Base-by-base conservation (phyloP, 2,888 invertebrate genomes). In the Caenorhabditis sulstoni region DNA sequence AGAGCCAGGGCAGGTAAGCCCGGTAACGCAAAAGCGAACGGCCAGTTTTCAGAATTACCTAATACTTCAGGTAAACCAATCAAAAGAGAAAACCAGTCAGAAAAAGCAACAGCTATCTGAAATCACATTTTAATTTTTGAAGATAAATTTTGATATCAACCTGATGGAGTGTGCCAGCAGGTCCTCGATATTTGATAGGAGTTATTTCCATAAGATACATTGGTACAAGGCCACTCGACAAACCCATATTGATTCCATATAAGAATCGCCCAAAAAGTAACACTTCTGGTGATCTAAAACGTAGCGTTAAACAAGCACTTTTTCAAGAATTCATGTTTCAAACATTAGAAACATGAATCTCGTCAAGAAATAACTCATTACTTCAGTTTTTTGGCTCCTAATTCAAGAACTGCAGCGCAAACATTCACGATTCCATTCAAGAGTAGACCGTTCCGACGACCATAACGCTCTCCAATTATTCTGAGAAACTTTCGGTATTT, bases 131-230 rank as follows among this genome's bases (percentile, higher is more conserved):
- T 49, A 64, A 12, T 39, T 53, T n/a, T 11, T 20, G 12, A 49
- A 39, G 37, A 12, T 16, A 29, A 45, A 52, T 18, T 14, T 35
- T 91, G 84, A 82, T 90, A 90, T 9, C 11, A n/a, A 86, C 89
- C 86, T 87, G 86, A 82, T 92, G 91, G 1, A 92, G 77, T 1
- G 91, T 91, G 1, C 92, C 92, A 8, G 92, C 87, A 4, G 91
- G 91, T 1, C 92, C 92, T 5, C 92, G 88, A 41, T 90, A 90
- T 35, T 86, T 84, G 0, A 87, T 79, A 0, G 91, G 90, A 1
- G 91, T 90, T 45, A 92, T 91, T 83, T 92, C 92, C 79, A 91
- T 91, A 37, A 92, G 83, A 78, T 91, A 92, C 84, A 91, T 88
- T 0, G 91, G 91, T 3, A 91, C 90, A 3, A 92, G 79, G 0